Evolutionary conservation across 1,140 invertebrate species (phyloP).

Genomic region (Ceratina calcarata): DNA sequence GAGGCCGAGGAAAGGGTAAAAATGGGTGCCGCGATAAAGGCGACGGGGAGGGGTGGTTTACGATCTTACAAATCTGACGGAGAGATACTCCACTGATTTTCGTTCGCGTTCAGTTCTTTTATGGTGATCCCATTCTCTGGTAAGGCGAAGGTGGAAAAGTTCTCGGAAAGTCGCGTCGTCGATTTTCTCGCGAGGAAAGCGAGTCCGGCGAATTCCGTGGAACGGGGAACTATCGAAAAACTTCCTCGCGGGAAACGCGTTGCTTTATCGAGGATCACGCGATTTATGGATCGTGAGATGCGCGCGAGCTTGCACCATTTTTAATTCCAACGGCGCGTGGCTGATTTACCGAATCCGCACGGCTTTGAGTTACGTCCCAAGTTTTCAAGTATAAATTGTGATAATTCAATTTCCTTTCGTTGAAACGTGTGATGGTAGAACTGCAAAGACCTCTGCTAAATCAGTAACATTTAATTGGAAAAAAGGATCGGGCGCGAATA

Average conservation of each 20-base stretch:
- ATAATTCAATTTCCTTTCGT: neutral
- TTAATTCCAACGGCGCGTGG: constrained; percentile 9
- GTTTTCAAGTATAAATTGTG: neutral
- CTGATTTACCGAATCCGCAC: neutral
- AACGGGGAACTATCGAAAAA: constrained; percentile 30
- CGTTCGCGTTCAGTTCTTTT: constrained; percentile 53
- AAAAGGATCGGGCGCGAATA: too few species aligned
- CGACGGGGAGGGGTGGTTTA: constrained; percentile 63
- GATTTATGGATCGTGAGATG: constrained; percentile 42
- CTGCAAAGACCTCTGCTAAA: too few species aligned
- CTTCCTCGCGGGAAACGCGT: constrained; percentile 22
- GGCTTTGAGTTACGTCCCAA: neutral
- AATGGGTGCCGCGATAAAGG: constrained; percentile 29
- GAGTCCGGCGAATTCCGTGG: neutral
- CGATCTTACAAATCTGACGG: constrained; percentile 73
- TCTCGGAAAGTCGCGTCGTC: constrained; percentile 33
- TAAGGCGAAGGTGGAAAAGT: constrained; percentile 59
- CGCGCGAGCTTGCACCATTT: constrained; percentile 10
- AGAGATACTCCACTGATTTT: constrained; percentile 67
- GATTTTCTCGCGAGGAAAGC: constrained; percentile 32
- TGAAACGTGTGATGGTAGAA: neutral
- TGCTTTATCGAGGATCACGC: constrained; percentile 31
- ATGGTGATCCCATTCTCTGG: constrained; percentile 39
- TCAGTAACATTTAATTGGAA: too few species aligned
- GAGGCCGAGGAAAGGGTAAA: neutral